Base-by-base conservation (phyloP, 2,888 invertebrate genomes). In the Drepana falcataria region DNA sequence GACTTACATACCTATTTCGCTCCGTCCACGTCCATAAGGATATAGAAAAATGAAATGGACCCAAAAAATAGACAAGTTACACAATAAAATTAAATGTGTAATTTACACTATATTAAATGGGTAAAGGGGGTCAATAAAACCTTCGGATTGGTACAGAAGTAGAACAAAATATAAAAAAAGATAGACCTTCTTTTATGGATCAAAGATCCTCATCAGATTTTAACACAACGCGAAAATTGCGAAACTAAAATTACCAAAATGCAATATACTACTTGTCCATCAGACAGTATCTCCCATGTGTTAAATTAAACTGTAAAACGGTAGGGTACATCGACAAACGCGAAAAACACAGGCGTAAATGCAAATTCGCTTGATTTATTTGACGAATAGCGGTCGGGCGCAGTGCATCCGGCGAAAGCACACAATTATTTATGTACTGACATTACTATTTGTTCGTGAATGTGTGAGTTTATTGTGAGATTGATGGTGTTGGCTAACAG, bases 331-430 rank as follows among this genome's bases (percentile, higher is more conserved):
- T 61, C 60, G 57, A 61, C 60, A 65, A 65, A 64, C 59, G 60
- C 59, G 55, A 54, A 56, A 55, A 65, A 68, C 61, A 61, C 65
- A 63, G 63, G 66, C 62, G 54, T 57, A 70, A 66, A 75, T 77
- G 73, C 73, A 75, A 77, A 75, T 76, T 65, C 69, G 53, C 60
- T 73, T 77, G 79, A 81, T 81, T 77, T 78, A 80, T 78, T 74
- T 75, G 73, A 71, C 68, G 75, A 76, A 73, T 71, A 69, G 73
- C 67, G 69, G 66, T 59, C 59, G 56, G 40, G 60, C 65, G 60
- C 61, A 66, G 60, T 65, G 64, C 64, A 61, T 44, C 44, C 64
- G 57, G 59, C 57, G 66, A 62, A 63, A 64, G 63, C 55, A 57
- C 65, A 69, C 71, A 71, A 73, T 80, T 74, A 79, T 78, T 77